Evolutionary conservation across 2,113 vertebrate species (phyloP).

Genomic region (Sterrhoptilus dennistouni): DNA sequence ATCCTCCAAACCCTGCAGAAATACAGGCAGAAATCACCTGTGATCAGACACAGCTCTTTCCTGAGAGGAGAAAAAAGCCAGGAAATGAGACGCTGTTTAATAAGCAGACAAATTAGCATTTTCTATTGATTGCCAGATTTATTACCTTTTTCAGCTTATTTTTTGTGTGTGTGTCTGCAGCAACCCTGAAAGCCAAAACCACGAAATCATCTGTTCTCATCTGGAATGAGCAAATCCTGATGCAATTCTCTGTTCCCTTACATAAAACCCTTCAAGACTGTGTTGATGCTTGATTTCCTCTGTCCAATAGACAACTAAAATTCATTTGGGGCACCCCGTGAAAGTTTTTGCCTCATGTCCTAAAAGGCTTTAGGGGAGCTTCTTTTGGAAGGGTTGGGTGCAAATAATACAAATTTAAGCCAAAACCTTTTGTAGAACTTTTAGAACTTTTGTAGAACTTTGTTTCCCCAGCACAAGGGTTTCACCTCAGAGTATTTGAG

Average conservation of each 20-base stretch:
- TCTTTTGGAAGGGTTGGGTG: neutral
- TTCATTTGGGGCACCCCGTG: neutral
- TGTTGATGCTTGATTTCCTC: neutral
- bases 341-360: neutral
- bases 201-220: neutral
- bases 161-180: neutral
- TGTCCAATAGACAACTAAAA: neutral
- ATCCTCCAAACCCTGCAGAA: neutral
- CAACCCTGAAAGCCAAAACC: neutral
- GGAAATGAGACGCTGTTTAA: neutral
- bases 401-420: neutral
- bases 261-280: neutral
- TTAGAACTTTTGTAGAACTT: neutral
- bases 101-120: neutral
- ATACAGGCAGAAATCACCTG: neutral
- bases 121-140: neutral
- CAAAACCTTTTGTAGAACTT: neutral
- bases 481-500: neutral
- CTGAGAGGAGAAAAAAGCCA: neutral
- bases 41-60: neutral
- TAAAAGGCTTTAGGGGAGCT: neutral
- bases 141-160: neutral
- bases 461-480: neutral
- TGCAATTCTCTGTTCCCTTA: neutral
- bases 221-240: neutral